These are phyloP conservation scores for Distichodus sexfasciatus DNA, from an alignment of 2,797 vertebrate species.

Conservation along the genomic window DNA sequence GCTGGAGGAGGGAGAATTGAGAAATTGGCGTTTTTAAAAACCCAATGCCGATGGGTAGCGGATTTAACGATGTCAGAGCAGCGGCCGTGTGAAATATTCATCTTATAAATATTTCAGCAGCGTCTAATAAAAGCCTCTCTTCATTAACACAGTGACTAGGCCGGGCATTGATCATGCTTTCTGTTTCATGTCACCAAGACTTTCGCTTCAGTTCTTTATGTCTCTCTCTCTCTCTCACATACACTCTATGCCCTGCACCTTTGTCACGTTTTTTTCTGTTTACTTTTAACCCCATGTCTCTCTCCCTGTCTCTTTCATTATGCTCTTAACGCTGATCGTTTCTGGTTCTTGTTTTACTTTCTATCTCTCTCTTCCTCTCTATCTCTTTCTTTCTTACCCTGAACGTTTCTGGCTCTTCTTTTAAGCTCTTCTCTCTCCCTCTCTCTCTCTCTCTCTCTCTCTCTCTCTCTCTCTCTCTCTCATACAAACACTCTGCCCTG, in stretches of 20 bases:
- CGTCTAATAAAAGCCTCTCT: conserved; percentile 69
- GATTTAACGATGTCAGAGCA: conserved; percentile 14
- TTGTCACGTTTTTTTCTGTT: too few species aligned
- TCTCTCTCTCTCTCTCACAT: neutral
- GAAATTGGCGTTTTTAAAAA: conserved; percentile 1
- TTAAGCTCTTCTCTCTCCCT: neutral
- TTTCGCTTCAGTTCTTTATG: conserved; percentile 40
- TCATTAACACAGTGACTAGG: conserved; percentile 75
- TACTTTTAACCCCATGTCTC: too few species aligned
- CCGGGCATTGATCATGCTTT: conserved; percentile 75
- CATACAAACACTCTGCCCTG: neutral
- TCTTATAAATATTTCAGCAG: conserved; percentile 53
- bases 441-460: neutral
- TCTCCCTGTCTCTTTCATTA: too few species aligned
- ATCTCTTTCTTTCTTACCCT: neutral
- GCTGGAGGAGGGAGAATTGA: neutral
- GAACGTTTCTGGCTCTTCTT: too few species aligned
- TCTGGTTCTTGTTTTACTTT: too few species aligned
- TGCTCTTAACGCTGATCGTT: too few species aligned
- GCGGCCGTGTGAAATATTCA: conserved; percentile 49
- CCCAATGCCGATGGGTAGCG: too few species aligned
- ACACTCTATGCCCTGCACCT: neutral
- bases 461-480: neutral
- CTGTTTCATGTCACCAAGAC: conserved; percentile 70
- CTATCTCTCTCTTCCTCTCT: neutral